phyloP scores from a whole-genome alignment of 2,113 vertebrate genomes.

The Cheilinus undulatus region DNA sequence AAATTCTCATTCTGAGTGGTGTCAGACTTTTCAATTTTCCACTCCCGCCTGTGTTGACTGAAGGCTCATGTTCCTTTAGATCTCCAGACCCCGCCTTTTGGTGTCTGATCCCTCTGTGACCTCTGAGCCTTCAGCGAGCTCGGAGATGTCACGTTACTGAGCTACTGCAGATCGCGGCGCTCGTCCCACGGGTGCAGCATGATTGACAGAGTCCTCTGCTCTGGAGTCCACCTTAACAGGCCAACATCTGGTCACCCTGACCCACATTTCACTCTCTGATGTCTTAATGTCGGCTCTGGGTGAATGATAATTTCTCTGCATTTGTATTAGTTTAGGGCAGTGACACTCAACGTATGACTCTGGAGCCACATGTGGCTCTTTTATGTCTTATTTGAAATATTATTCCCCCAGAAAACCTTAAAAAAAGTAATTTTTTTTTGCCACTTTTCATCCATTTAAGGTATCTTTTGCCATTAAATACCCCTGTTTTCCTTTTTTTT shows the following conservation, averaged over 20 bases:
- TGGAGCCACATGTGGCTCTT: no score
- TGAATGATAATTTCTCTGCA: constrained; percentile 32
- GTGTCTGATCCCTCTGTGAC: constrained; percentile 36
- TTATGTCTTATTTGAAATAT: no score
- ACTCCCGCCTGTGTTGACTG: constrained; percentile 25
- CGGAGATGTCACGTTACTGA: constrained; percentile 54
- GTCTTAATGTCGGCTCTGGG: constrained; percentile 36
- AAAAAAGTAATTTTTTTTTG: no score
- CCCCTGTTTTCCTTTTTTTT: no score
- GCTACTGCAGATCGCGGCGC: constrained; percentile 47
- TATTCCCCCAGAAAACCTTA: no score
- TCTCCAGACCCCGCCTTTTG: constrained; percentile 23
- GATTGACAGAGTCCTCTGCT: constrained; percentile 66
- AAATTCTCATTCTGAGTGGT: constrained; percentile 9
- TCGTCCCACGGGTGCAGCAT: constrained; percentile 43
- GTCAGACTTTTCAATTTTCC: constrained; percentile 21
- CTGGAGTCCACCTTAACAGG: constrained; percentile 39
- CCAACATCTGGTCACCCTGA: constrained; percentile 66
- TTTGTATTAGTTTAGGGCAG: background rate
- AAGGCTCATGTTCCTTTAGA: constrained; percentile 42
- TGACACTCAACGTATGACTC: no score
- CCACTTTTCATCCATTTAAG: no score
- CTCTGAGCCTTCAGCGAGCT: constrained; percentile 45
- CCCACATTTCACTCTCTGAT: constrained; percentile 56
- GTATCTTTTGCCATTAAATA: no score